Base-by-base conservation (phyloP, 2,113 vertebrate species). In the Mustelus asterias region DNA sequence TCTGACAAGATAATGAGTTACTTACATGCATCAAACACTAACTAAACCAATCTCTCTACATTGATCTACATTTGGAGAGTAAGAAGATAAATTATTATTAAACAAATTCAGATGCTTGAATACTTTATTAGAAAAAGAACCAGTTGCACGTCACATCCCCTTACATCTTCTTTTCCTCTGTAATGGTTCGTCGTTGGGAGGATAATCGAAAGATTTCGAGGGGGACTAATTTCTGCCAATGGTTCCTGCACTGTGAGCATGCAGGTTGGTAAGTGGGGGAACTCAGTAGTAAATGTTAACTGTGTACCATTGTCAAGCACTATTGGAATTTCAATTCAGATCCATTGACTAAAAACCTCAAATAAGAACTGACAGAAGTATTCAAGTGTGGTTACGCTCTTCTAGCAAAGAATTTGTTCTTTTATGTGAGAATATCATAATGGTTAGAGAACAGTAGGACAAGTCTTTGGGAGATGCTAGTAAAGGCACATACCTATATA, bases 1-100 rank as follows among this genome's bases (percentile, higher is more conserved):
- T 72, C 48, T 72, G 65, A 95, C 69, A 76, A 95, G 26, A 90
- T 60, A 90, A 60, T 54, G 54, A 54, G 44, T 72, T 29, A 95
- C n/a, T 94, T 65, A 24, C 14, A 94, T 41, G 20, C 92, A 94
- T 94, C 92, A 94, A 95, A 70, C 37, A 44, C 18, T 72, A 72
- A 65, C 48, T 95, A 72, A 95, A 72, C 41, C 72, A 95, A 95
- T 95, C 41, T 44, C 67, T 70, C 48, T 69, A 48, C 48, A 13
- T 26, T 95, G 93, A 33, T 72, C 67, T 24, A 14, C 41, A 72
- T 95, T 72, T 72, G 67, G 24, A 76, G 41, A 72, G 44, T 54
- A 76, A 44, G 65, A 95, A 76, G 13, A 54, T 48, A 72, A 95
- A 95, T 48, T 70, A 70, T 48, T 94, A 37, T 44, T 69, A 85